Percentiles rank a stretch among this genome's conserved stretches.
Conservation (phyloP, 1,140 invertebrate species). For the Papilio glaucus region DNA sequence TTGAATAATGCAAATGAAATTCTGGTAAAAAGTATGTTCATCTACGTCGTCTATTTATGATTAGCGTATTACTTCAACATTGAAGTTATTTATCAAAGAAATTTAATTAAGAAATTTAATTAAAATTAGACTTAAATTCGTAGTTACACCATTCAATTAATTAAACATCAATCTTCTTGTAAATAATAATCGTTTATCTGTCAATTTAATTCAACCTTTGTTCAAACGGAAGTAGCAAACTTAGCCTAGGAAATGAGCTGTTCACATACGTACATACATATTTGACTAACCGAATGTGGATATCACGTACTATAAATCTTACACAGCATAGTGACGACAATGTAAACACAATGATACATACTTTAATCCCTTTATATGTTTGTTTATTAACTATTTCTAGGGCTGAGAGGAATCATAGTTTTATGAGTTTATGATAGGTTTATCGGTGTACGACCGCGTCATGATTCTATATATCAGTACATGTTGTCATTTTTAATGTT, state of each 20-base stretch:
- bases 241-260: conserved; percentile 19
- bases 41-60: too few species aligned
- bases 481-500: too few species aligned
- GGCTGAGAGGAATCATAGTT: background rate
- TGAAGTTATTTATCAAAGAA: too few species aligned
- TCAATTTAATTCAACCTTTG: background rate
- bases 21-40: too few species aligned
- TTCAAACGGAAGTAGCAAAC: conserved; percentile 25
- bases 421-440: background rate
- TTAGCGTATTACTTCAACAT: too few species aligned
- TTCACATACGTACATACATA: conserved; percentile 5
- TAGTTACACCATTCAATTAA: too few species aligned
- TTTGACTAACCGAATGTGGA: conserved; percentile 12
- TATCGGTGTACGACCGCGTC: background rate
- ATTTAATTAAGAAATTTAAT: too few species aligned
- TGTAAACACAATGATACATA: conserved; percentile 27
- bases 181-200: background rate
- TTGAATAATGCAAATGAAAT: too few species aligned
- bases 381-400: background rate
- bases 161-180: background rate
- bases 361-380: conserved; percentile 16
- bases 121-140: too few species aligned
- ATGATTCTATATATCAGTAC: too few species aligned
- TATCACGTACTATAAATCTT: conserved; percentile 24
- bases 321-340: conserved; percentile 2